phyloP scores from a whole-genome alignment of 2,113 vertebrate species.

The Pteronura brasiliensis region DNA sequence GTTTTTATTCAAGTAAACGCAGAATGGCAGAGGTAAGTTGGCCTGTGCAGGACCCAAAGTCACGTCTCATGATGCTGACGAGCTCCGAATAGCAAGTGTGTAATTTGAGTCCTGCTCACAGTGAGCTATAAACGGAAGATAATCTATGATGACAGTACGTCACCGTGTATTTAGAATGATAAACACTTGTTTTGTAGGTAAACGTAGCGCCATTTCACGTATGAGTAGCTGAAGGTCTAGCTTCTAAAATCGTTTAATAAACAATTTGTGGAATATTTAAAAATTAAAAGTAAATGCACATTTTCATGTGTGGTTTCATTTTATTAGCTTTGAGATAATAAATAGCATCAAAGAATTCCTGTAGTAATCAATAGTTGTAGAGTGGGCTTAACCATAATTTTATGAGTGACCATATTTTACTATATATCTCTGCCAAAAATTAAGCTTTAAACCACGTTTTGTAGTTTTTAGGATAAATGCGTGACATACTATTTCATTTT shows the following conservation, averaged over 20 bases:
- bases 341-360: not conserved
- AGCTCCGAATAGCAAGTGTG: not conserved
- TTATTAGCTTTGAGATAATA: not conserved
- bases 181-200: not conserved
- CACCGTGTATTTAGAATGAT: not conserved
- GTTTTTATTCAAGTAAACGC: not conserved
- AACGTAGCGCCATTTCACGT: not conserved
- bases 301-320: not conserved
- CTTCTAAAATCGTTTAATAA: not conserved
- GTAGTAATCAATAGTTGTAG: not conserved
- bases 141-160: not conserved
- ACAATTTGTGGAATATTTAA: not conserved
- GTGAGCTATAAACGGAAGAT: not conserved
- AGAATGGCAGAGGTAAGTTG: not conserved
- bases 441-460: not conserved
- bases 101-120: not conserved
- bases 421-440: not conserved
- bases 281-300: not conserved
- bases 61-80: not conserved
- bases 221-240: not conserved
- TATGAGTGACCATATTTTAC: not conserved
- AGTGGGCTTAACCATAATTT: not conserved
- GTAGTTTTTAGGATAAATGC: not conserved
- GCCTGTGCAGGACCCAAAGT: not conserved
- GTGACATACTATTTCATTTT: slow-evolving; percentile 42